A percentile compares a stretch with the other conserved stretches of the same genome.
These are phyloP conservation scores for Zalophus californianus DNA, from an alignment of 2,797 vertebrate genomes.

Conservation along the genomic window DNA sequence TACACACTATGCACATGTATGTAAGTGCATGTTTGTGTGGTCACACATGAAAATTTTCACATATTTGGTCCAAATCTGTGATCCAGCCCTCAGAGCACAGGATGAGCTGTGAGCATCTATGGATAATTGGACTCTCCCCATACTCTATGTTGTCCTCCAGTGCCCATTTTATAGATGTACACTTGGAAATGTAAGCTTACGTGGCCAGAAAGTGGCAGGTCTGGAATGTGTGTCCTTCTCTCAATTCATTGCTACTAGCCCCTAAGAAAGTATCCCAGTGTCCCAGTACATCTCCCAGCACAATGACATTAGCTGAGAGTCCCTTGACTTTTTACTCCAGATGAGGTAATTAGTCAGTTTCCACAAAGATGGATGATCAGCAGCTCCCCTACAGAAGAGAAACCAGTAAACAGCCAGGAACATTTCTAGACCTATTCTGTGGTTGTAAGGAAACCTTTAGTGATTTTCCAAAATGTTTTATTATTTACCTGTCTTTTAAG, in stretches of 20 bases:
- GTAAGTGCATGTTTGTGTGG: accelerated
- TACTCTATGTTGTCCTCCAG: neutral
- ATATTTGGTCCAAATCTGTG: neutral
- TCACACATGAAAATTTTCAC: neutral
- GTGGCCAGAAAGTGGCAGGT: neutral
- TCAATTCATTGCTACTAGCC: neutral
- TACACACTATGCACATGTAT: accelerated
- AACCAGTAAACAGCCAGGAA: neutral
- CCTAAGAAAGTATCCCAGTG: neutral
- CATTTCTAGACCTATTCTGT: neutral
- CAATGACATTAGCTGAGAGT: neutral
- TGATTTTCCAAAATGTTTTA: neutral
- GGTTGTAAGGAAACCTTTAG: neutral
- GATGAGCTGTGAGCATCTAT: neutral
- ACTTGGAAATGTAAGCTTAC: neutral
- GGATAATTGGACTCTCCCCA: neutral
- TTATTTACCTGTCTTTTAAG: slow-evolving; percentile 1
- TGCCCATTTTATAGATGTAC: neutral
- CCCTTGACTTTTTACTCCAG: neutral
- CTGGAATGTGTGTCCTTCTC: neutral
- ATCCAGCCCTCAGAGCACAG: neutral
- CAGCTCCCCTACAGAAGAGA: neutral
- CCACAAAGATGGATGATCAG: neutral
- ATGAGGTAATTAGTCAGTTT: neutral
- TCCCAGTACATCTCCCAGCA: neutral